Base-by-base conservation (phyloP, 2,797 vertebrate genomes). In the Smutsia gigantea region DNA sequence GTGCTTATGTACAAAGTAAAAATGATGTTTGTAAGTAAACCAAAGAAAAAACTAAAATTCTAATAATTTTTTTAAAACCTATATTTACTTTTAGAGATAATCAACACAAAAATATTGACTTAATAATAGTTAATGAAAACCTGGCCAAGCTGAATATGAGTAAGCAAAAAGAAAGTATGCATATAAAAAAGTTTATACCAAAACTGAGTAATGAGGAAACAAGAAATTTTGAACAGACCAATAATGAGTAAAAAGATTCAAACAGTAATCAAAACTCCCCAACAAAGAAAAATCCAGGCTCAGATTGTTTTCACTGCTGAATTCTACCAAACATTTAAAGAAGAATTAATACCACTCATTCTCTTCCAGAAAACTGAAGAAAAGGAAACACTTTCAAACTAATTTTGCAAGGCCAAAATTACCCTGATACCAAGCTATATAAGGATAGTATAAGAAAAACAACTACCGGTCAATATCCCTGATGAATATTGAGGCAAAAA, bases 21-120 rank as follows among this genome's bases (percentile, higher is more conserved):
- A 86, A 87, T 34, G 42, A 90, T 61, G 46, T 85, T 81, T n/a
- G 4, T 51, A 72, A 90, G 42, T 59, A 90, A 83, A 87, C 19
- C 42, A 34, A 81, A 71, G 29, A 59, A 88, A 81, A 77, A 79
- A 64, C 29, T 53, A 12, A 27, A 42, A 42, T 78, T 82, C 84
- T 68, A 75, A 46, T 29, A 61, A 74, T 34, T 78, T 66, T 21
- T 5, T 4, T 10, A 59, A 78, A 74, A 59, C 46, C 42, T 69
- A 15, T 51, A 90, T 55, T 95, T 63, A 83, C 29, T 87, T 75
- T 90, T 68, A 82, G 39, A 75, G 55, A 87, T 14, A 92, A 83
- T 85, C 37, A 87, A 27, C 31, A 37, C 23, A 93, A 39, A 95
- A 74, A 61, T 61, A 82, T 0, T 74, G 29, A 72, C 6, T 17